phyloP scores from a whole-genome alignment of 2,797 vertebrate genomes.

The Gymnopithys bicolor region DNA sequence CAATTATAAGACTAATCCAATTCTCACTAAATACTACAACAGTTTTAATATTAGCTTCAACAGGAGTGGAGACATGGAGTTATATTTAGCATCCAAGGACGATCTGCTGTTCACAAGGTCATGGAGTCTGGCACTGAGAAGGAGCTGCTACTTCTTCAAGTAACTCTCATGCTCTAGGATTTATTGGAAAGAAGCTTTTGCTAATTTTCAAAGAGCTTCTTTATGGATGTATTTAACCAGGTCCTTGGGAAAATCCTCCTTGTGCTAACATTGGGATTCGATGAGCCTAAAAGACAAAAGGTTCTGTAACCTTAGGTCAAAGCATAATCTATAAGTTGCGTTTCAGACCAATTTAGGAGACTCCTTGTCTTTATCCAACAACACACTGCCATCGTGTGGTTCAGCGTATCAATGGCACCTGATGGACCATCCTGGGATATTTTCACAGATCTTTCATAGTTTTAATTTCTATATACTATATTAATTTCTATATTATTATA shows the following conservation, averaged over 20 bases:
- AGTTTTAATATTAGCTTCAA: background rate
- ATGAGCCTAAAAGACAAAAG: background rate
- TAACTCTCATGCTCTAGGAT: background rate
- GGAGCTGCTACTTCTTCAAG: background rate
- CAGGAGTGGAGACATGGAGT: background rate
- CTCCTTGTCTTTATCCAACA: constrained; percentile 12
- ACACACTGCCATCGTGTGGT: constrained; percentile 70
- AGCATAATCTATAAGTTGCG: background rate
- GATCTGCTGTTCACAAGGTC: background rate
- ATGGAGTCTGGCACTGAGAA: background rate
- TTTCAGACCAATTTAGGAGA: background rate
- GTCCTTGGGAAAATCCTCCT: background rate
- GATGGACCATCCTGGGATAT: background rate
- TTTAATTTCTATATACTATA: background rate
- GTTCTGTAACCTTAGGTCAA: background rate
- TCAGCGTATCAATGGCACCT: background rate
- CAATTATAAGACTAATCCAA: background rate
- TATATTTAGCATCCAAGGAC: constrained; percentile 5
- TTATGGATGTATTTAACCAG: constrained; percentile 12
- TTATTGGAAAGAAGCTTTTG: background rate
- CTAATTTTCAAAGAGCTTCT: background rate
- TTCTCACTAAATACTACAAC: background rate
- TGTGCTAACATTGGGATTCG: background rate
- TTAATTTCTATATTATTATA: background rate
- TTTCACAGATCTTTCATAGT: background rate